phyloP scores from a whole-genome alignment of 2,797 vertebrate genomes.

The Pseudochirops cupreus region DNA sequence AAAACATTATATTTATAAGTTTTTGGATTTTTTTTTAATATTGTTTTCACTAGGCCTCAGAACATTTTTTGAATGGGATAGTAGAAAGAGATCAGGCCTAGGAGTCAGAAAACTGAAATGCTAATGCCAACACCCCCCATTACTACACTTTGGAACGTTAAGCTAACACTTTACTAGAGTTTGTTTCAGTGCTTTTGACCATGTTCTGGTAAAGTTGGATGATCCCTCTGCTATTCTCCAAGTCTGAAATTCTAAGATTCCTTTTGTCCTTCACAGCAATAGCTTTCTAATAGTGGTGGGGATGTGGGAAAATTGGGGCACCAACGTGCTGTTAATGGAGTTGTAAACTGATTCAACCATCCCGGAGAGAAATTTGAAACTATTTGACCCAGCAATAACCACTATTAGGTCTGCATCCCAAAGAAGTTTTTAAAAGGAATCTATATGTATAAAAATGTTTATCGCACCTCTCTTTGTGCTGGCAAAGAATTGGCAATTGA shows the following conservation, averaged over 20 bases:
- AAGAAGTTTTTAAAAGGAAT: no score
- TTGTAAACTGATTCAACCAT: no score
- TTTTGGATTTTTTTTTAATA: not conserved
- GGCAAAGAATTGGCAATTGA: not conserved
- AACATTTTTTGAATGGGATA: not conserved
- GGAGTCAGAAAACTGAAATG: not conserved
- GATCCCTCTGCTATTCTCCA: not conserved
- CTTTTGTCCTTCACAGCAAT: no score
- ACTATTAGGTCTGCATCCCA: no score
- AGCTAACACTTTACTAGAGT: not conserved
- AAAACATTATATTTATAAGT: not conserved
- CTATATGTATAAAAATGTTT: not conserved
- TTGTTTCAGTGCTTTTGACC: not conserved
- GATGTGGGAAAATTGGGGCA: no score
- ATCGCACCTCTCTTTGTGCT: not conserved
- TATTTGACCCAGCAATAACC: no score
- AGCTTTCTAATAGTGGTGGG: no score
- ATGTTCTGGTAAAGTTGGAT: not conserved
- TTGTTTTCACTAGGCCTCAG: not conserved
- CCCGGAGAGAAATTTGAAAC: no score
- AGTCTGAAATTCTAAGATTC: no score
- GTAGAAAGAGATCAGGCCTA: not conserved
- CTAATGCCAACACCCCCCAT: not conserved
- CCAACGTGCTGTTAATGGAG: no score
- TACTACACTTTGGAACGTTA: not conserved